Base-by-base conservation (phyloP, 1,140 invertebrate species). In the Macrotrachela quadricornifera region DNA sequence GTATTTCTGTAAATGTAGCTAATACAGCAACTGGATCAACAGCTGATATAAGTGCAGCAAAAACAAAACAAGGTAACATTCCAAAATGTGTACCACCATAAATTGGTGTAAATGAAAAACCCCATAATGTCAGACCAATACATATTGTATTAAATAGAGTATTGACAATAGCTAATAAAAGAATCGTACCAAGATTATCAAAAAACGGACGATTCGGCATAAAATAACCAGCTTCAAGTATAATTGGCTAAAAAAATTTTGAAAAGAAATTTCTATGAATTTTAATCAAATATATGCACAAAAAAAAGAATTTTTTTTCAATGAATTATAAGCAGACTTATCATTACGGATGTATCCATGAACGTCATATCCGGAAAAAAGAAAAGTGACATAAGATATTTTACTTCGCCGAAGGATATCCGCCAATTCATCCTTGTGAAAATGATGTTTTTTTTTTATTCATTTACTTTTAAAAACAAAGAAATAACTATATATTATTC, bases 1-100 rank as follows among this genome's bases (percentile, higher is more conserved):
- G 90, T 57, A 97, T 91, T 71, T 97, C 92, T 71, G 97, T 90
- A 70, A 99, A 99, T 16, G 97, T 88, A 21, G 92, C 91, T 30
- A 99, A 70, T 13, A 97, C 75, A 38, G 70, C 69, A 13, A 71
- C 67, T 1, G 70, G 70, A 56, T 71, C 70, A 13, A 71, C 70
- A 38, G 70, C 69, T n/a, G 69, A 69, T 45, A 70, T 70, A 8
- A 69, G 56, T 21, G 62, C 58, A 47, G 63, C 60, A 53, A 59
- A 63, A 30, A 92, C 74, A 57, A 92, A 77, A 74, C 83, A 84
- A 46, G 41, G 37, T 9, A 53, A 37, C n/a, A 49, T 36, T 6
- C 41, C 47, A 46, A 55, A 55, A 37, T 55, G 16, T 13, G 21
- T 42, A 1, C 44, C 43, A 9, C 48, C 54, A 40, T 30, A 55